Percentiles rank a stretch among this genome's conserved stretches.
Conservation (phyloP, 2,888 invertebrate species). For the Holacanthella duospinosa region DNA sequence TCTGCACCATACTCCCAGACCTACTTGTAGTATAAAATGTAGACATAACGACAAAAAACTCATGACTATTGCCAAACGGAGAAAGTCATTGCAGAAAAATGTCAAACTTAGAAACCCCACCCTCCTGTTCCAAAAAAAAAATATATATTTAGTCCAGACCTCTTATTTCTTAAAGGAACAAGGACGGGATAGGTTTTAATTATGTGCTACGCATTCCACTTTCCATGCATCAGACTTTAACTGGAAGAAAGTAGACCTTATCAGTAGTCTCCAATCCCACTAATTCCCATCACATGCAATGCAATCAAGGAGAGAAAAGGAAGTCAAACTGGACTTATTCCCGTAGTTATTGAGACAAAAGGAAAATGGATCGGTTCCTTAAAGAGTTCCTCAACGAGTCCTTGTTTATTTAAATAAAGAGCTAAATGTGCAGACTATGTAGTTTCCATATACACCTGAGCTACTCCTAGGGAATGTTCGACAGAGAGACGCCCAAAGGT, state of each 20-base stretch:
- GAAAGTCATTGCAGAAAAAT: not conserved
- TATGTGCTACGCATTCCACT: not conserved
- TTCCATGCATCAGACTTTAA: not conserved
- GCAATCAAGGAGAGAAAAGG: not conserved
- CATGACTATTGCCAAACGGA: conserved; percentile 11
- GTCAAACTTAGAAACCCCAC: not conserved
- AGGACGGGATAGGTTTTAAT: not conserved
- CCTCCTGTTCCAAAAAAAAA: not conserved
- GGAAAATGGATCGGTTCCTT: not conserved
- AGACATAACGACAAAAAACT: conserved; percentile 15
- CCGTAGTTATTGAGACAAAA: no score
- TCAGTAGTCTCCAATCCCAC: not conserved
- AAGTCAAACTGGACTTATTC: not conserved
- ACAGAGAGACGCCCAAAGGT: not conserved
- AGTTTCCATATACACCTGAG: no score
- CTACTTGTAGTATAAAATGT: conserved; percentile 13
- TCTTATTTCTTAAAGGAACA: not conserved
- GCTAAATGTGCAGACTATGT: no score
- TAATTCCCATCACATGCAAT: not conserved
- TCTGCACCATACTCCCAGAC: conserved; percentile 18
- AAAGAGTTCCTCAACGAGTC: not conserved
- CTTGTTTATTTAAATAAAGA: not conserved
- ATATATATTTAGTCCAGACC: not conserved
- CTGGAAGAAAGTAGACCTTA: not conserved
- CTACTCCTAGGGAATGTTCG: no score